phyloP scores from a whole-genome alignment of 2,888 invertebrate species.

The Zaprionus bogoriensis region DNA sequence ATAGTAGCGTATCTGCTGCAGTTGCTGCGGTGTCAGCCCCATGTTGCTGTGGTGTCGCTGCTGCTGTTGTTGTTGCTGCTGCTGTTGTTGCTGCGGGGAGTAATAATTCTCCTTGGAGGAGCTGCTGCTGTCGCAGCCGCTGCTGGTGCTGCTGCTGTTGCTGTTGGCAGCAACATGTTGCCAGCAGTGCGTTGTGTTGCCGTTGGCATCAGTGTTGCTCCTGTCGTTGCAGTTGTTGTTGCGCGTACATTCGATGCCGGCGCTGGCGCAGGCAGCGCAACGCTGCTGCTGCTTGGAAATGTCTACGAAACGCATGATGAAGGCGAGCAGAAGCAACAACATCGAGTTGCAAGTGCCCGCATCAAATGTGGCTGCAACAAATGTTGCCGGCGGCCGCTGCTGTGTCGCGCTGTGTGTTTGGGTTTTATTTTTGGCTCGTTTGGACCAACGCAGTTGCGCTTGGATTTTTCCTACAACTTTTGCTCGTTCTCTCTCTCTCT shows the following conservation, averaged over 20 bases:
- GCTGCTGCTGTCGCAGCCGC: slow-evolving; percentile 78
- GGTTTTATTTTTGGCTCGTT: slow-evolving; percentile 54
- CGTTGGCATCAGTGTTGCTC: slow-evolving; percentile 48
- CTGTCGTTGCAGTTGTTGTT: slow-evolving; percentile 33
- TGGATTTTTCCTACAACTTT: slow-evolving; percentile 1
- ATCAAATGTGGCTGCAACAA: slow-evolving; percentile 56
- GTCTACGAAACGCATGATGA: slow-evolving; percentile 83
- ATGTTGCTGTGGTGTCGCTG: slow-evolving; percentile 34
- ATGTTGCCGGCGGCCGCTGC: slow-evolving; percentile 48
- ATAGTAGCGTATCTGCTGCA: slow-evolving; percentile 84
- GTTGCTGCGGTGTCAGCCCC: slow-evolving; percentile 85
- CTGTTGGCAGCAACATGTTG: slow-evolving; percentile 66
- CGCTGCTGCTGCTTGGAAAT: slow-evolving; percentile 79
- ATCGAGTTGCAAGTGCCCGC: slow-evolving; percentile 76
- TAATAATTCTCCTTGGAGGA: slow-evolving; percentile 80
- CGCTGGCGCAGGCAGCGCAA: slow-evolving; percentile 60
- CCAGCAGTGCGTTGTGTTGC: slow-evolving; percentile 56
- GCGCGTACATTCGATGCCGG: slow-evolving; percentile 52
- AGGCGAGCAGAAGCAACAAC: slow-evolving; percentile 82
- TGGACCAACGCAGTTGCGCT: slow-evolving; percentile 64
- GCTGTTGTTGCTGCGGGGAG: slow-evolving; percentile 50
- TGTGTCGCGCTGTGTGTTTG: slow-evolving; percentile 15
- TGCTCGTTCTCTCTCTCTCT: slow-evolving; percentile 4
- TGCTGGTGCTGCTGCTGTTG: slow-evolving; percentile 79
- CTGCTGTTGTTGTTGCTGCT: slow-evolving; percentile 53